Evolutionary conservation across 2,797 vertebrate genomes (phyloP).

Genomic region (Sebastes hubbsi): DNA sequence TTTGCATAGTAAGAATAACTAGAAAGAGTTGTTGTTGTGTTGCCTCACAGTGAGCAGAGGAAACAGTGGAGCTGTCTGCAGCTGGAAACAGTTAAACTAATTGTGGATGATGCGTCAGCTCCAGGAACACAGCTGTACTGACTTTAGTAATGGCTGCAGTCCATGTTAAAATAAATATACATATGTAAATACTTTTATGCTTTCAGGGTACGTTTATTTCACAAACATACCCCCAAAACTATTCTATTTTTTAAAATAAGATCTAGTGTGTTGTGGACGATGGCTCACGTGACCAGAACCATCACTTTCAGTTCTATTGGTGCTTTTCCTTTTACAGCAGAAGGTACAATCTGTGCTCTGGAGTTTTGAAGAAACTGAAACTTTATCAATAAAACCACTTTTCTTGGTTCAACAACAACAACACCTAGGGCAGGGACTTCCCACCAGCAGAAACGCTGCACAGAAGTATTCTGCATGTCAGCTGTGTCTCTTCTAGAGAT

Average conservation of each 20-base stretch:
- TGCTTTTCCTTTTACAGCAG: not conserved
- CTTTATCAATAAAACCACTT: not conserved
- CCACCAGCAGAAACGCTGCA: too few species aligned
- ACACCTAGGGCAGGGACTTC: too few species aligned
- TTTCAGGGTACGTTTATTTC: not conserved
- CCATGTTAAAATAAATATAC: not conserved
- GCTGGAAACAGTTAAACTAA: not conserved
- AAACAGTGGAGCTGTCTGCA: not conserved
- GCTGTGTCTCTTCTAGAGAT: too few species aligned
- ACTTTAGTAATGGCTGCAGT: not conserved
- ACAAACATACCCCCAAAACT: not conserved
- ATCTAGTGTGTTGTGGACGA: not conserved
- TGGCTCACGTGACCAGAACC: not conserved
- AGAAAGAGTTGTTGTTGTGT: too few species aligned
- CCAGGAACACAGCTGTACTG: not conserved
- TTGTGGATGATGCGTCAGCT: not conserved
- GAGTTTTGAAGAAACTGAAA: not conserved
- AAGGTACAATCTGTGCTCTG: not conserved
- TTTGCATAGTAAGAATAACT: too few species aligned
- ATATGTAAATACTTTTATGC: not conserved
- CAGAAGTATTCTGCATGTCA: too few species aligned
- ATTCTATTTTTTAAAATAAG: too few species aligned
- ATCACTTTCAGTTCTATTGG: not conserved
- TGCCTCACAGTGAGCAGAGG: not conserved
- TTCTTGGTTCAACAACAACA: not conserved